These are phyloP conservation scores for Noctilio leporinus DNA, from an alignment of 2,113 vertebrate genomes.

Conservation along the genomic window DNA sequence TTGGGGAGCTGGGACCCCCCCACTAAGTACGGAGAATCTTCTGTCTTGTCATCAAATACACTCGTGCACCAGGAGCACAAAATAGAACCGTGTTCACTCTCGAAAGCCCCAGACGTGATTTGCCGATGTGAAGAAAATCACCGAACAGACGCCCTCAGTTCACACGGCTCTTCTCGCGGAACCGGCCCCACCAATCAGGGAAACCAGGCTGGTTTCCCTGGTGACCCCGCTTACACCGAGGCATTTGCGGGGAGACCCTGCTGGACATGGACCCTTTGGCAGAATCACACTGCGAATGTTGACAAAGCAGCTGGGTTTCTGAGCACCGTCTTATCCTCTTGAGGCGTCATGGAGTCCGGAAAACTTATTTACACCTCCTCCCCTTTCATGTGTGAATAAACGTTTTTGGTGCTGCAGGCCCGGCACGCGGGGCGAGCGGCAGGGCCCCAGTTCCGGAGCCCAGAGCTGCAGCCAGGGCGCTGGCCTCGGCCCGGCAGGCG, in stretches of 20 bases:
- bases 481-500: neutral
- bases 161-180: neutral
- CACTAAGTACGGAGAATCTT: neutral
- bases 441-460: neutral
- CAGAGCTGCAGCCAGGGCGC: rapidly evolving
- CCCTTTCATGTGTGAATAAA: neutral
- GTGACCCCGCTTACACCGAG: neutral
- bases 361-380: neutral
- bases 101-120: neutral
- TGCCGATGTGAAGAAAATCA: neutral
- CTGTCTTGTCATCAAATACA: neutral
- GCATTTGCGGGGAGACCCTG: neutral
- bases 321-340: neutral
- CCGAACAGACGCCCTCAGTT: neutral
- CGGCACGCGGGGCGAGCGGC: neutral
- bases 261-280: neutral
- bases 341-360: neutral
- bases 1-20: neutral
- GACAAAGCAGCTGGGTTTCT: neutral
- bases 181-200: too few relatives aligned
- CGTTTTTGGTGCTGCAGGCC: too few relatives aligned
- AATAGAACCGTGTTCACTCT: neutral
- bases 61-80: neutral
- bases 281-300: neutral
- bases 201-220: slow-evolving; percentile 30